These are phyloP conservation scores for Muricea muricata DNA, from an alignment of 92 coral and sea anemone species.

Conservation along the genomic window DNA sequence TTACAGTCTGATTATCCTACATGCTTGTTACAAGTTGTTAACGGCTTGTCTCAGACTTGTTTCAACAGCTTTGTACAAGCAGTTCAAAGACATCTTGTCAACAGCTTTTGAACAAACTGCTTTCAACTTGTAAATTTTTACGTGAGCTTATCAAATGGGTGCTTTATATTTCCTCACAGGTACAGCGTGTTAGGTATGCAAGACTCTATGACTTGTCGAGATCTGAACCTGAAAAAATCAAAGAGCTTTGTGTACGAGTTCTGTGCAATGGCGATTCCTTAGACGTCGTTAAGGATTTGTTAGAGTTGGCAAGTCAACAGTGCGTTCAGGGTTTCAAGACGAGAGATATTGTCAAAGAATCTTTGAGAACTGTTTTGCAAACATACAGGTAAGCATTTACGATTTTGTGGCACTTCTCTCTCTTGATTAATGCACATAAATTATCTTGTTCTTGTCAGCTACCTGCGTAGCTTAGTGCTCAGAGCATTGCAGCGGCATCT, in stretches of 20 bases:
- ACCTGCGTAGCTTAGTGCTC: too few relatives aligned
- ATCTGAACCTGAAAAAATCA: slow-evolving; percentile 76
- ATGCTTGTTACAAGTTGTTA: too few relatives aligned
- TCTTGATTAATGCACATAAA: too few relatives aligned
- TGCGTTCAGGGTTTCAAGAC: slow-evolving; percentile 76
- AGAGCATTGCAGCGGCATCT: too few relatives aligned
- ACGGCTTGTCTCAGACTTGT: too few relatives aligned
- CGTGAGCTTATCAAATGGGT: neutral
- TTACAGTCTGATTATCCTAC: too few relatives aligned
- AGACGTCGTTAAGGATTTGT: slow-evolving; percentile 69
- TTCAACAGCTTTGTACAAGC: too few relatives aligned
- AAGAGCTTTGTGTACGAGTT: slow-evolving; percentile 71
- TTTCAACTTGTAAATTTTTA: too few relatives aligned
- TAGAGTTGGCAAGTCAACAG: slow-evolving; percentile 79
- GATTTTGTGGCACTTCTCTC: too few relatives aligned
- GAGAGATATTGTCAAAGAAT: slow-evolving; percentile 69
- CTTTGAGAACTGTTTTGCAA: slow-evolving; percentile 63
- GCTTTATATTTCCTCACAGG: slow-evolving; percentile 44
- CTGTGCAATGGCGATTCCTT: slow-evolving; percentile 76
- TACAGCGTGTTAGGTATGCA: slow-evolving; percentile 68
- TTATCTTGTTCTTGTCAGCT: too few relatives aligned
- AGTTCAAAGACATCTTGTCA: too few relatives aligned
- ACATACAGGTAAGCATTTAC: slow-evolving; percentile 69
- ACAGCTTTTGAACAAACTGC: too few relatives aligned
- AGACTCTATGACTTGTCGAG: slow-evolving; percentile 84